Evolutionary conservation across 2,797 vertebrate genomes (phyloP).

Genomic region (Myioborus melanocephalus): DNA sequence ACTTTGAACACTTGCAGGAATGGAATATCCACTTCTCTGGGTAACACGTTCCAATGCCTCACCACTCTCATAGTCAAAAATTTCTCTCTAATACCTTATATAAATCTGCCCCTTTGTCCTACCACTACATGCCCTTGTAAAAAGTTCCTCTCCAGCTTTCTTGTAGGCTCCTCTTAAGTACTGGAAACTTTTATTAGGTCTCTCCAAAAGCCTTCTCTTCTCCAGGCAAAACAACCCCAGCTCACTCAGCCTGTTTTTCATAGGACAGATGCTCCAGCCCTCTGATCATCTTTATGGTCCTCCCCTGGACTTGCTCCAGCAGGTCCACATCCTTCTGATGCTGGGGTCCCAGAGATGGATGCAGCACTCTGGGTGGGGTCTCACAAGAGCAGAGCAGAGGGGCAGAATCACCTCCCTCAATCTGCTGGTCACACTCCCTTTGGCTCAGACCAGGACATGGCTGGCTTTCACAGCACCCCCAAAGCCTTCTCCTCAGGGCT

Average conservation of each 20-base stretch:
- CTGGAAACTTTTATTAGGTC: neutral
- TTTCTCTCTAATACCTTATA: neutral
- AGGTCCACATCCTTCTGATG: neutral
- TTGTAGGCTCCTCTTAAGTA: neutral
- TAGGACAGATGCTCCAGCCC: neutral
- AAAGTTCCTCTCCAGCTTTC: neutral
- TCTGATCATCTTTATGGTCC: neutral
- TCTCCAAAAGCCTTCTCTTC: neutral
- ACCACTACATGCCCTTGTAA: neutral
- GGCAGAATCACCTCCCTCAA: neutral
- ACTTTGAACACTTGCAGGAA: neutral
- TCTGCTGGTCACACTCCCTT: neutral
- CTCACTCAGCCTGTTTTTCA: neutral
- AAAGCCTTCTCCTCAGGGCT: neutral
- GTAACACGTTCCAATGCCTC: neutral
- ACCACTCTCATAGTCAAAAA: neutral
- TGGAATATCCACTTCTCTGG: neutral
- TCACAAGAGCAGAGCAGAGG: neutral
- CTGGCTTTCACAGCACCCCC: neutral
- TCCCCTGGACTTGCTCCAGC: neutral
- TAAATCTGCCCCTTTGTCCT: neutral
- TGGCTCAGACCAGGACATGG: fast-evolving
- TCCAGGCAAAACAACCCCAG: neutral
- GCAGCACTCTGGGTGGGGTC: neutral
- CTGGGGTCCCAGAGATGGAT: neutral